A percentile compares a stretch with the other conserved stretches of the same genome.
These are phyloP conservation scores for Odocoileus hemionus DNA, from an alignment of 2,113 vertebrate species.

Conservation along the genomic window DNA sequence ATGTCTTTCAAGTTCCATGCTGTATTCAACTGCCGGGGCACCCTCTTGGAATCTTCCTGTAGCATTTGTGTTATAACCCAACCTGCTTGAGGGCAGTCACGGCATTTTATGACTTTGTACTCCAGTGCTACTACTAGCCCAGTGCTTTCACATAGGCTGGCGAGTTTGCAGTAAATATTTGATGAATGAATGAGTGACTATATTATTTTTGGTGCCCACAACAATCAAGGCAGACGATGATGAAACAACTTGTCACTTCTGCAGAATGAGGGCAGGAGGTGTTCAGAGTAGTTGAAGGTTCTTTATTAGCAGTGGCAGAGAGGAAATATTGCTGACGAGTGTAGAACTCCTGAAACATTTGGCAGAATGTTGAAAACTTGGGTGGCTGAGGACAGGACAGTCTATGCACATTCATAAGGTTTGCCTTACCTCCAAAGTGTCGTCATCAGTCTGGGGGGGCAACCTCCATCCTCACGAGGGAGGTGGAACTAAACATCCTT, in stretches of 20 bases:
- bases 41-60: not conserved
- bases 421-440: not conserved
- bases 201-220: not conserved
- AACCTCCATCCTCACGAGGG: fast-evolving
- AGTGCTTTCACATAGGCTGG: not conserved
- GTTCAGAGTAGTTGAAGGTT: not conserved
- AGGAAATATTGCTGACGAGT: not conserved
- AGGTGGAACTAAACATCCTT: not conserved
- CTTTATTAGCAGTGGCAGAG: not conserved
- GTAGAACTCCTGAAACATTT: not conserved
- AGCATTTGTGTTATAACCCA: not conserved
- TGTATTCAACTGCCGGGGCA: not conserved
- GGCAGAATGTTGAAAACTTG: not conserved
- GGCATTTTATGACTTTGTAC: not conserved
- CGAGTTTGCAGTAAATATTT: not conserved
- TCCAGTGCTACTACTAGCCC: not conserved
- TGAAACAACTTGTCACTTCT: not conserved
- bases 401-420: not conserved
- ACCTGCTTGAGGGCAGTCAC: not conserved
- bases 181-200: not conserved
- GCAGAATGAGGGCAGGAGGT: not conserved
- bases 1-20: not conserved
- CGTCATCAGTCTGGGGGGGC: fast-evolving
- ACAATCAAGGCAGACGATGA: not conserved
- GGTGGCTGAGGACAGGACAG: not conserved